Conservation (phyloP, 64 coral and sea anemone species). For the Anthopleura sola region DNA sequence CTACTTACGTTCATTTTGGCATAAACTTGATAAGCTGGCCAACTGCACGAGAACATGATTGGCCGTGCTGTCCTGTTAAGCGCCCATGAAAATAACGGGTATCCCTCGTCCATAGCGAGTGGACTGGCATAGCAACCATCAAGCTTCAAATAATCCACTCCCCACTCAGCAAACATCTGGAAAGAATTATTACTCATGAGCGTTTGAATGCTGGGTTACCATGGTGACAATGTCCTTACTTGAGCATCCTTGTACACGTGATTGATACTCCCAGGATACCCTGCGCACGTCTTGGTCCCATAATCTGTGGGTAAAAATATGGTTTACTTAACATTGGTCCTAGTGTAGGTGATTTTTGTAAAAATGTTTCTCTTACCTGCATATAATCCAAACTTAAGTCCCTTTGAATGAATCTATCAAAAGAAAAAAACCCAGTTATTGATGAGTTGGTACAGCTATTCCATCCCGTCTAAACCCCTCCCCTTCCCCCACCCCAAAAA, state of each 20-base stretch:
- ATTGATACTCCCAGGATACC: conserved; percentile 84
- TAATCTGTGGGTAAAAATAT: conserved; percentile 37
- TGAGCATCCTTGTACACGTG: conserved; percentile 64
- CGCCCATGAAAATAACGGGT: conserved; percentile 51
- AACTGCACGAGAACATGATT: conserved; percentile 85
- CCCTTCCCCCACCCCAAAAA: too few species aligned
- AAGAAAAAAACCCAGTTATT: background rate
- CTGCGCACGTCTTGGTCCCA: conserved; percentile 81
- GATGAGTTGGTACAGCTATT: background rate
- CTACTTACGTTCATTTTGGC: conserved; percentile 37
- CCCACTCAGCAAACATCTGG: conserved; percentile 75
- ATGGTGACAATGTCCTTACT: conserved; percentile 21
- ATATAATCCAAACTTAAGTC: conserved; percentile 90
- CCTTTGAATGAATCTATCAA: conserved; percentile 69
- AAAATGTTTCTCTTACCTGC: conserved; percentile 27
- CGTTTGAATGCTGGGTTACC: too few species aligned
- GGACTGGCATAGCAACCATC: conserved; percentile 83
- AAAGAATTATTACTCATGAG: too few species aligned
- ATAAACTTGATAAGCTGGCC: conserved; percentile 83
- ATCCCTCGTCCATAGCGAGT: conserved; percentile 69
- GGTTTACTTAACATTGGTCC: background rate
- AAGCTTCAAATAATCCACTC: conserved; percentile 87
- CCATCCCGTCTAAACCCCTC: too few species aligned
- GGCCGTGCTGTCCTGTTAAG: conserved; percentile 74
- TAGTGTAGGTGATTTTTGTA: background rate